A percentile compares a stretch with the other conserved stretches of the same genome.
Evolutionary conservation across 2,888 invertebrate genomes (phyloP).

Genomic region (Hydroisotoma schaefferi): DNA sequence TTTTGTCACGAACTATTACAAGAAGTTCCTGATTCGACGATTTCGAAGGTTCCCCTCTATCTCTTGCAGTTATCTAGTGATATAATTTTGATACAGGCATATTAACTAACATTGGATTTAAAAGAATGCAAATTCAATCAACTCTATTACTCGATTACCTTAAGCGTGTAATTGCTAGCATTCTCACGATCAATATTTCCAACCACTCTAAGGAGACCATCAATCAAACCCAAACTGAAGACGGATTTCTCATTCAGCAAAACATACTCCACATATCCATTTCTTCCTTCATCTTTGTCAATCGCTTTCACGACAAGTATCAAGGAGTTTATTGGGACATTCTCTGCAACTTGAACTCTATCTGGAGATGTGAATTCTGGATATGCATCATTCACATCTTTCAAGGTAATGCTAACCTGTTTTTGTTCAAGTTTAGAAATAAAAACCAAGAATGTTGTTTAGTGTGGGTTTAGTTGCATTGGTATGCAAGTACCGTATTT

Average conservation of each 20-base stretch:
- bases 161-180: slow-evolving; percentile 68
- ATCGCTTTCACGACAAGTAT: slow-evolving; percentile 84
- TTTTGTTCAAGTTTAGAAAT: too few species aligned
- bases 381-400: slow-evolving; percentile 88
- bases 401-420: slow-evolving; percentile 80
- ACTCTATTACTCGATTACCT: slow-evolving; percentile 50
- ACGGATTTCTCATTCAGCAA: slow-evolving; percentile 58
- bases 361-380: slow-evolving; percentile 80
- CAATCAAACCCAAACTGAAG: slow-evolving; percentile 80
- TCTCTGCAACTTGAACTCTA: slow-evolving; percentile 75
- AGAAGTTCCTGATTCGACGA: slow-evolving; percentile 65
- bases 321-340: slow-evolving; percentile 78
- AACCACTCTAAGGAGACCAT: slow-evolving; percentile 79
- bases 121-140: background rate
- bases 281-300: slow-evolving; percentile 78
- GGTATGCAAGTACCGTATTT: too few species aligned
- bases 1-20: slow-evolving; percentile 77
- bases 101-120: slow-evolving; percentile 3
- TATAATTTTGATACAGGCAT: background rate
- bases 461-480: background rate
- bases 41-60: slow-evolving; percentile 79
- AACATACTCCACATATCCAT: slow-evolving; percentile 84
- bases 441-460: background rate
- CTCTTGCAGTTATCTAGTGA: slow-evolving; percentile 61
- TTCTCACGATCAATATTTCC: slow-evolving; percentile 82